Conservation (phyloP, 2,113 vertebrate species). For the Hyla sarda region DNA sequence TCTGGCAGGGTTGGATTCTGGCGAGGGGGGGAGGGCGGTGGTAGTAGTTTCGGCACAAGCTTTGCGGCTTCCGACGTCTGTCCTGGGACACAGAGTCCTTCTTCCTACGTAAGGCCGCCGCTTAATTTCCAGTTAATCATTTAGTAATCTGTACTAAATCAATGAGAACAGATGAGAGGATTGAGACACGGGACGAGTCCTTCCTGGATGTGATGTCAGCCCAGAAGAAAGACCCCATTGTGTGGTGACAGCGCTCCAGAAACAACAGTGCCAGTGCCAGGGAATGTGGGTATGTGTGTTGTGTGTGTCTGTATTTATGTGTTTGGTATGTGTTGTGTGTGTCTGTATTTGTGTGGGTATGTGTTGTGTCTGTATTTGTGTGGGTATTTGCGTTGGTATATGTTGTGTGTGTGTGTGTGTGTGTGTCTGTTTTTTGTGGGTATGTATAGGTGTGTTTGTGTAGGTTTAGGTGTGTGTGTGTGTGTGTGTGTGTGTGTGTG, state of each 20-base stretch:
- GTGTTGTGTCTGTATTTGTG: no score
- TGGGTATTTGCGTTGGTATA: no score
- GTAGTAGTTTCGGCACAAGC: neutral
- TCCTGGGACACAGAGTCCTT: neutral
- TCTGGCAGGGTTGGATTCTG: neutral
- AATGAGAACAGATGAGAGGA: slow-evolving; percentile 43
- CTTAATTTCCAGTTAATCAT: slow-evolving; percentile 46
- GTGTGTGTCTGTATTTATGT: no score
- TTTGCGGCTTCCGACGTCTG: neutral
- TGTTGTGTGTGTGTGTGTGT: no score
- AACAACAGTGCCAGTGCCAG: slow-evolving; percentile 26
- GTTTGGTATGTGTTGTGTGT: neutral
- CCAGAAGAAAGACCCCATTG: slow-evolving; percentile 43
- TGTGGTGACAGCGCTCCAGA: slow-evolving; percentile 35
- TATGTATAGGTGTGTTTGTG: no score
- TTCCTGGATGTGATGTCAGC: slow-evolving; percentile 54
- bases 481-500: no score
- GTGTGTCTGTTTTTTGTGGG: no score
- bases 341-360: neutral
- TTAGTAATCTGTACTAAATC: slow-evolving; percentile 48
- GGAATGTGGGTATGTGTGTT: neutral
- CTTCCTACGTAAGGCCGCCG: neutral
- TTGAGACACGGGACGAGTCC: slow-evolving; percentile 8
- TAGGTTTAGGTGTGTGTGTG: no score
- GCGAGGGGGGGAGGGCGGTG: neutral